Evolutionary conservation across 1,140 invertebrate genomes (phyloP).

Genomic region (Tetramorium simillimum): DNA sequence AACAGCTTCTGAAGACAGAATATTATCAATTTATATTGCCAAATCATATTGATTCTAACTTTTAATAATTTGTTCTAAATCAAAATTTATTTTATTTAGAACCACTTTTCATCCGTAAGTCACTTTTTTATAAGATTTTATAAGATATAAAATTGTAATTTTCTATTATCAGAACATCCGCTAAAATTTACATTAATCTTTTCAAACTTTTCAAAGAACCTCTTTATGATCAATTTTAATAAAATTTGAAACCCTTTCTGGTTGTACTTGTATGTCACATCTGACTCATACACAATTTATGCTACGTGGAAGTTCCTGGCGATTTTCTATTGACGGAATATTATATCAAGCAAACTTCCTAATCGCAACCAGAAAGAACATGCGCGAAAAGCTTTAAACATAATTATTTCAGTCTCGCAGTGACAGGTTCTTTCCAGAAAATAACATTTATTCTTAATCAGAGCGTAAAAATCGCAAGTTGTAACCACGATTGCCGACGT

Average conservation of each 20-base stretch:
- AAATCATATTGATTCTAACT: neutral
- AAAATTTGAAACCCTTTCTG: slow-evolving; percentile 1
- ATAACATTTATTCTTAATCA: slow-evolving; percentile 29
- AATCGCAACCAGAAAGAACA: neutral
- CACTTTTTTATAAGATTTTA: neutral
- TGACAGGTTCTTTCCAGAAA: neutral
- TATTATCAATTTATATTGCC: neutral
- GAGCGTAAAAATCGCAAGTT: slow-evolving; percentile 39
- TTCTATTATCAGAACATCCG: neutral
- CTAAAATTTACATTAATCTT: neutral
- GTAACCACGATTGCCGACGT: neutral
- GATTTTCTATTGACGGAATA: slow-evolving; percentile 3
- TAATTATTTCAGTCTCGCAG: slow-evolving; percentile 10
- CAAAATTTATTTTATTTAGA: neutral
- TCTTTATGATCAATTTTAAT: slow-evolving; percentile 18
- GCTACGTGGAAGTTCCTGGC: neutral
- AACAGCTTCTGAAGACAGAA: neutral
- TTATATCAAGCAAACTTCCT: neutral
- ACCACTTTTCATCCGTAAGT: neutral
- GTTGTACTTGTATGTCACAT: neutral
- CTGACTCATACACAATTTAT: slow-evolving; percentile 13
- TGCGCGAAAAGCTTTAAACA: neutral
- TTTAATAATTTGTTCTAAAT: neutral
- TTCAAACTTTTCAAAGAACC: neutral
- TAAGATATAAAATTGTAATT: neutral